Conservation (phyloP, 2,888 invertebrate species). For the Marasmarcha lunaedactyla region DNA sequence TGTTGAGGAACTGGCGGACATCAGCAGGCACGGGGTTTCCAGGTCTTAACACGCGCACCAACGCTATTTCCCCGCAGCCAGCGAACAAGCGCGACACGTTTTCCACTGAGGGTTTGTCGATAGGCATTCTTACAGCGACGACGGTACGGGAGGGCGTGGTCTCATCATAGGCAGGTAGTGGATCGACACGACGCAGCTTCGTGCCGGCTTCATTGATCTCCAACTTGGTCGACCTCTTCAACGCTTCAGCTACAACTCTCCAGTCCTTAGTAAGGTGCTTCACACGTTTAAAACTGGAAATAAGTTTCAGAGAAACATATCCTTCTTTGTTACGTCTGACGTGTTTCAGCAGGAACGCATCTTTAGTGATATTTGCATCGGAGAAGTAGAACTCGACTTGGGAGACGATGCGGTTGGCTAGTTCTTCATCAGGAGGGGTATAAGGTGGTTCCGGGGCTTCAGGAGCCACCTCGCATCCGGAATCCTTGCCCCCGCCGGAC, state of each 20-base stretch:
- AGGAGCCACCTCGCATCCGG: conserved; percentile 74
- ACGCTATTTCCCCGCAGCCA: conserved; percentile 88
- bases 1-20: conserved; percentile 90
- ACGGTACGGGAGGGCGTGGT: conserved; percentile 93
- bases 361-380: conserved; percentile 94
- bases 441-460: conserved; percentile 73
- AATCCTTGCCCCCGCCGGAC: conserved; percentile 75
- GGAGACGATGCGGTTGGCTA: conserved; percentile 81
- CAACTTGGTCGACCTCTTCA: conserved; percentile 81
- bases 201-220: conserved; percentile 93
- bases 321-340: conserved; percentile 96
- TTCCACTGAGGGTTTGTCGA: conserved; percentile 88
- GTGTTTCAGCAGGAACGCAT: conserved; percentile 94
- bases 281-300: conserved; percentile 95
- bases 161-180: conserved; percentile 91
- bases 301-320: conserved; percentile 92
- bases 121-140: conserved; percentile 86
- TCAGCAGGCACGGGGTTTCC: conserved; percentile 93
- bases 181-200: conserved; percentile 86
- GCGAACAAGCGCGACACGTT: conserved; percentile 92
- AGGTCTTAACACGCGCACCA: conserved; percentile 88
- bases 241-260: conserved; percentile 90
- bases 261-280: conserved; percentile 95
- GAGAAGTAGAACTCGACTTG: conserved; percentile 97
- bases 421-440: conserved; percentile 79